These are phyloP conservation scores for Stenopsyche tienmushanensis DNA, from an alignment of 1,140 invertebrate genomes.

Conservation along the genomic window DNA sequence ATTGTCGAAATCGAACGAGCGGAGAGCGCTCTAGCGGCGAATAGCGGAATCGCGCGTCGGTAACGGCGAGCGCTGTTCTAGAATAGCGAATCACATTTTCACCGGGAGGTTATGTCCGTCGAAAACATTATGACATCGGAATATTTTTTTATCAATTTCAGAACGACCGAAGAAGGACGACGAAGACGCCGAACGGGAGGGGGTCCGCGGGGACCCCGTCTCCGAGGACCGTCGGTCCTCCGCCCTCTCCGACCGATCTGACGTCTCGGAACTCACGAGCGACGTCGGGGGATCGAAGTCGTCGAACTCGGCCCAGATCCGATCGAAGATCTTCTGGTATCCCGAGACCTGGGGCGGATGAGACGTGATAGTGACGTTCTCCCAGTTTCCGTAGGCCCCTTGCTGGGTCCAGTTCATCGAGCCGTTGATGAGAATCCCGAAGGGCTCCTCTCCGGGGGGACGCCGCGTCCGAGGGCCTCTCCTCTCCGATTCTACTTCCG, in stretches of 20 bases:
- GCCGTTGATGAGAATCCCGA: constrained; percentile 18
- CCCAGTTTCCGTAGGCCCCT: constrained; percentile 21
- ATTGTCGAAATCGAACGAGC: no score
- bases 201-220: background rate
- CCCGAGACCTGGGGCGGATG: background rate
- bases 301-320: constrained; percentile 13
- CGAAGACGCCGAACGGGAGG: background rate
- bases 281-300: background rate
- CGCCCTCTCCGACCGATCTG: background rate
- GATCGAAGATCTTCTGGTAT: constrained; percentile 11
- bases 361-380: constrained; percentile 9
- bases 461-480: background rate
- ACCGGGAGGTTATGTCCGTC: background rate
- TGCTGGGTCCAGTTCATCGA: constrained; percentile 30
- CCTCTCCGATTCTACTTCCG: background rate
- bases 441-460: background rate
- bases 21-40: background rate
- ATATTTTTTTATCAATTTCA: no score
- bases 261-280: background rate
- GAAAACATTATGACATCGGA: background rate
- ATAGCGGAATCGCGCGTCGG: background rate
- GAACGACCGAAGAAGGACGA: background rate
- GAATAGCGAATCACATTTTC: background rate
- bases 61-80: background rate
- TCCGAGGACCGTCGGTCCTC: background rate